These are phyloP conservation scores for Leptodactylus fallax DNA, from an alignment of 2,797 vertebrate genomes.

Conservation along the genomic window DNA sequence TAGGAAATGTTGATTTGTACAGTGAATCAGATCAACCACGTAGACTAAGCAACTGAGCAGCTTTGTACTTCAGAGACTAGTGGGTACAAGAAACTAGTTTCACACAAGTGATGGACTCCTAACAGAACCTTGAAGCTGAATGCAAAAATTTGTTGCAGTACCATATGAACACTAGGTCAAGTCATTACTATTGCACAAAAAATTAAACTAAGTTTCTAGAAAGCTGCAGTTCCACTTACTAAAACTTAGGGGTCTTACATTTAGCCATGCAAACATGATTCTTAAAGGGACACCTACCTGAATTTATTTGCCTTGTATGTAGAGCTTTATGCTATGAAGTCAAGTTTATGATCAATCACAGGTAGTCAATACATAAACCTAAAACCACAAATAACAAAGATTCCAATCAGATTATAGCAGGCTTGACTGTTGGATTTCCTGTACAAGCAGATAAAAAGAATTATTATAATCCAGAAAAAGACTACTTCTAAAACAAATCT, in stretches of 20 bases:
- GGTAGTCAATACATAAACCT: background rate
- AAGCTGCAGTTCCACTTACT: background rate
- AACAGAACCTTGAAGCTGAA: background rate
- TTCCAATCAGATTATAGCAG: background rate
- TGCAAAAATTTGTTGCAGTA: background rate
- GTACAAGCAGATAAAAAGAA: background rate
- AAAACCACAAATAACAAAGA: background rate
- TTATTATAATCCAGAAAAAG: too few relatives aligned
- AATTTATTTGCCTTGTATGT: background rate
- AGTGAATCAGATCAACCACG: background rate
- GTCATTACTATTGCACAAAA: too few relatives aligned
- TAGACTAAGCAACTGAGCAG: background rate
- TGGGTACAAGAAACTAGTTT: too few relatives aligned
- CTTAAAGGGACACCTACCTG: background rate
- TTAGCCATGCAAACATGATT: background rate
- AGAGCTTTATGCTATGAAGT: background rate
- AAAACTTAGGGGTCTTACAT: background rate
- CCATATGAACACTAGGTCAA: background rate
- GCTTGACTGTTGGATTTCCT: background rate
- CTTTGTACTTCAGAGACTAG: too few relatives aligned
- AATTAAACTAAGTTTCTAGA: too few relatives aligned
- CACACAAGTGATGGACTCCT: too few relatives aligned
- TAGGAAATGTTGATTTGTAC: conserved; percentile 36
- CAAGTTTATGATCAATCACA: background rate
- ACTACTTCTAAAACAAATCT: background rate